phyloP scores from a whole-genome alignment of 2,113 vertebrate genomes.

The Hippocampus guttulatus region DNA sequence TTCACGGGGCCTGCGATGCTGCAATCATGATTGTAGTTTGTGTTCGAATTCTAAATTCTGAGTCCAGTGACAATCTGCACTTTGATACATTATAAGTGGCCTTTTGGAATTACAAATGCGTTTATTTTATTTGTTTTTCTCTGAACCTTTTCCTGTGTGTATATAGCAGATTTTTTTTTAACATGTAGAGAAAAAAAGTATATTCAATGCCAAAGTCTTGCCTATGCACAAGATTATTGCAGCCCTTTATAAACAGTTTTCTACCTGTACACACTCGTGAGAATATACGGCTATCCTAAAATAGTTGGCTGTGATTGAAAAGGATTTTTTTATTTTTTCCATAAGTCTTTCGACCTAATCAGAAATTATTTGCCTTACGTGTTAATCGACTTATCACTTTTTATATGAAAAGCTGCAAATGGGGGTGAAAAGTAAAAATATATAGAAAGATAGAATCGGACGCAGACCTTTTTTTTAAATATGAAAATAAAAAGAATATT shows the following conservation, averaged over 20 bases:
- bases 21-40: not conserved
- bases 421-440: not conserved
- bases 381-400: not conserved
- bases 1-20: slow-evolving; percentile 15
- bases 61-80: not conserved
- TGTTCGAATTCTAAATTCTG: not conserved
- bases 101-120: not conserved
- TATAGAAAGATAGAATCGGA: slow-evolving; percentile 25
- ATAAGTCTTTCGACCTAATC: not conserved
- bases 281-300: slow-evolving; percentile 1
- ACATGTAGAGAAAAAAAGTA: slow-evolving; percentile 27
- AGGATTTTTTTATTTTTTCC: not conserved
- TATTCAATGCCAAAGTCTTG: slow-evolving; percentile 20
- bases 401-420: slow-evolving; percentile 6
- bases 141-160: slow-evolving; percentile 20
- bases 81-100: not conserved
- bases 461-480: slow-evolving; percentile 13
- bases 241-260: slow-evolving; percentile 5
- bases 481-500: slow-evolving; percentile 18
- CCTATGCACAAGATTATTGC: slow-evolving; percentile 34
- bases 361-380: not conserved
- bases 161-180: slow-evolving; percentile 9
- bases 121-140: slow-evolving; percentile 4
- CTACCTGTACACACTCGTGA: slow-evolving; percentile 8
- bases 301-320: slow-evolving; percentile 12